Base-by-base conservation (phyloP, 2,888 invertebrate genomes). In the Aporophyla nigra region DNA sequence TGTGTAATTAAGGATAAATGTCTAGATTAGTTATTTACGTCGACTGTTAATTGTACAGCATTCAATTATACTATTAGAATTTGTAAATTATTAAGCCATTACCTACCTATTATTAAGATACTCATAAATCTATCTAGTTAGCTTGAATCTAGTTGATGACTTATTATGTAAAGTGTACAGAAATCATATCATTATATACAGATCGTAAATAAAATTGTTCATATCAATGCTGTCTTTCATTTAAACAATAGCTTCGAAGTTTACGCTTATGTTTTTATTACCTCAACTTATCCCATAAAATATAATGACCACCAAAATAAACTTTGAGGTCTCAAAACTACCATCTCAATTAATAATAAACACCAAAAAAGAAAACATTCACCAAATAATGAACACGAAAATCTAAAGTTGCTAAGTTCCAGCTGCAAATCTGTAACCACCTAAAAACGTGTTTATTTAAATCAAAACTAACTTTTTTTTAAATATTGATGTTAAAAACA, bases 201-300 rank as follows among this genome's bases (percentile, higher is more conserved):
- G 96, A 96, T 94, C 94, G 95, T 95, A 94, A 95, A 96, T 96
- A 96, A 96, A 96, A 96, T 94, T 95, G 96, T 96, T 96, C 95
- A 95, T 96, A 96, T 96, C 95, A 93, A 92, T 65, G 59, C 62
- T 19, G 75, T 84, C 79, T 93, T 93, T 93, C 74, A 91, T 91
- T 92, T 73, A 51, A 76, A 78, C 70, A 58, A 73, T 84, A 74
- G 82, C 54, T 72, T 53, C 69, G 12, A 69, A 43, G 7, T 67
- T 53, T 6, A 51, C 12, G 21, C 7, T 16, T n/a, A 63, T n/a
- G 4, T 5, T 14, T 74, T 68, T 73, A 85, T 53, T 58, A 12
- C 59, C 70, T 73, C 46, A 76, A 76, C 59, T 51, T 19, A 65
- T 54, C n/a, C 59, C 24, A 54, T n/a, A 12, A 43, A 71, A n/a